phyloP scores from a whole-genome alignment of 2,888 invertebrate genomes.

The Drosophila neoperkinsi region DNA sequence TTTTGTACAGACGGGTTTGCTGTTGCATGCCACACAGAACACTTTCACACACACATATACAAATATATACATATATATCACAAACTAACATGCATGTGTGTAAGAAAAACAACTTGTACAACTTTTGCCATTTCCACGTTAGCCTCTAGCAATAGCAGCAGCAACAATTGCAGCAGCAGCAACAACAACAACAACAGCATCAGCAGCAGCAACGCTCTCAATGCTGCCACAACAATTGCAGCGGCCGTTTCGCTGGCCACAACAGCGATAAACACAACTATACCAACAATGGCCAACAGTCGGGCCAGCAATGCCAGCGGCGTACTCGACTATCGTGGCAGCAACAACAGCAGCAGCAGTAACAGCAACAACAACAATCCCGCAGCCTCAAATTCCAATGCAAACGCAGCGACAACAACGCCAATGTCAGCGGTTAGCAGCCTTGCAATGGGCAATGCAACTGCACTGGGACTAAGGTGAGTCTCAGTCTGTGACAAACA shows the following conservation, averaged over 20 bases:
- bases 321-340: slow-evolving; percentile 56
- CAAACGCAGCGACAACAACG: slow-evolving; percentile 55
- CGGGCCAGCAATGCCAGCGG: slow-evolving; percentile 52
- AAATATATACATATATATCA: neutral
- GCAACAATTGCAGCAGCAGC: slow-evolving; percentile 48
- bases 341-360: slow-evolving; percentile 24
- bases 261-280: slow-evolving; percentile 72
- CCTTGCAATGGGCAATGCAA: slow-evolving; percentile 46
- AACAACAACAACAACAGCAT: slow-evolving; percentile 59
- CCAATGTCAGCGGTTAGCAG: slow-evolving; percentile 42
- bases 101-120: slow-evolving; percentile 45
- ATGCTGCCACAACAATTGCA: slow-evolving; percentile 69
- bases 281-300: slow-evolving; percentile 64
- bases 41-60: slow-evolving; percentile 16
- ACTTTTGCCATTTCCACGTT: slow-evolving; percentile 54
- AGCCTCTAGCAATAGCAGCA: slow-evolving; percentile 63
- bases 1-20: neutral
- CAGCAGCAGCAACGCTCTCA: slow-evolving; percentile 58
- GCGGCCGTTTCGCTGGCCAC: slow-evolving; percentile 69
- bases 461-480: slow-evolving; percentile 71
- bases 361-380: slow-evolving; percentile 37
- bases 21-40: slow-evolving; percentile 24
- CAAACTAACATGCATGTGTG: slow-evolving; percentile 39
- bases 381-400: slow-evolving; percentile 22
- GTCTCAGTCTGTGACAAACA: slow-evolving; percentile 3